Evolutionary conservation across 1,140 invertebrate species (phyloP), one percentile per base, ranked within the genome.

Genomic region (Drosophila nasuta): DNA sequence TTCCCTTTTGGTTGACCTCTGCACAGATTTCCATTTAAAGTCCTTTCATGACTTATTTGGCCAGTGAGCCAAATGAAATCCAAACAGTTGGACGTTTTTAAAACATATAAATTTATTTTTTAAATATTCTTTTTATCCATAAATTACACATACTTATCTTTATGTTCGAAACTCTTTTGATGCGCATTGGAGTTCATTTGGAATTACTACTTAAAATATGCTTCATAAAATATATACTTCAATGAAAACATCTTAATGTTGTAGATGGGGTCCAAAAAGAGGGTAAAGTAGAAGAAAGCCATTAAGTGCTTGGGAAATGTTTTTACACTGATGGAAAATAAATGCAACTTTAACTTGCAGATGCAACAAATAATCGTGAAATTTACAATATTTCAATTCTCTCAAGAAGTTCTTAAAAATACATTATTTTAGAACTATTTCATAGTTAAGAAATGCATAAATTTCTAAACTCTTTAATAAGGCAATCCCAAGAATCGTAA

Each of bases 31-130:
- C 57, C 60, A n/a, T 54, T 64, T 69, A 73, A 80, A 82, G 77
- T 77, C 72, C 67, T 66, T 77, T 69, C 63, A 77, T 80, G 81
- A 85, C 77, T 85, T 83, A 77, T 83, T 85, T 77, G 77, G 68
- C 51, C 43, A n/a, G 67, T 8, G 11, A 17, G 59, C 72, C 59
- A 63, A 71, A 63, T 71, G 58, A 71, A 70, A 64, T 63, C 59
- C 58, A 70, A 75, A 64, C 59, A 70, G 64, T 70, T 70, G 58
- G 43, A 25, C 15, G 52, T 57, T 71, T 75, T 64, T 58, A 58
- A 71, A 62, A 51, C 8, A 58, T 58, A 75, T 70, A 70, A 70
- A 70, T 63, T 28, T 67, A 25, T 59, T 51, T 58, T 45, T 35
- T 59, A 25, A 52, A 75, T 60, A 35, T 70, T 57, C 20, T 35